Base-by-base conservation (phyloP, 2,888 invertebrate species). In the Tiphia femorata region DNA sequence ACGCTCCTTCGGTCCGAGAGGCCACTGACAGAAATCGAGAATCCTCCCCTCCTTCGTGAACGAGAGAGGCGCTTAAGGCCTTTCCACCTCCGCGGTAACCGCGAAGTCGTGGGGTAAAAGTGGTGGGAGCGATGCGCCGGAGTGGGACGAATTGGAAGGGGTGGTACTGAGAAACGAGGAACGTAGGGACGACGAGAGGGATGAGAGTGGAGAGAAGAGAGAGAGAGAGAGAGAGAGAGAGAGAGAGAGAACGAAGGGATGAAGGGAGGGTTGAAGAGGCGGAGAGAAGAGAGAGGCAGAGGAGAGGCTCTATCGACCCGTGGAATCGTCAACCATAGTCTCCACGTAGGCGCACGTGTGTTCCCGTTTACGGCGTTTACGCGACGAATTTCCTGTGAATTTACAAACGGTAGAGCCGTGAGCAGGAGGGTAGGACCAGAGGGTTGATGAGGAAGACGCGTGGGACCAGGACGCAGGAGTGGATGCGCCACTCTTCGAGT, bases 1-100 rank as follows among this genome's bases (percentile, higher is more conserved):
- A 58, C 70, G 69, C 73, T 71, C 61, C 59, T 69, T 65, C 70
- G n/a, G 75, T 73, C 71, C 73, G 75, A 76, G 69, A 77, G 77
- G 73, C 80, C 76, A 79, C 80, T 80, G 79, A 72, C 75, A 72
- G 77, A 77, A 73, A 61, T 73, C 67, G 49, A 62, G 68, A 64
- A 63, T 58, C 58, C 62, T 63, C 56, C 58, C 70, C 54, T 58
- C 60, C 41, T 59, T 55, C 62, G 58, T 6, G 53, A 52, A 49
- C 47, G 40, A 41, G 60, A 52, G 59, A n/a, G n/a, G n/a, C n/a
- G 48, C 53, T 37, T 37, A 8, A 2, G 16, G 3, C 14, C 37
- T 14, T 37, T 17, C 19, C 37, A 17, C 37, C 14, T 5, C 3
- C 7, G 16, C 27, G 16, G 3, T 8, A 14, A 3, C 14, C 17